Evolutionary conservation across 2,797 vertebrate species (phyloP), one percentile per base, ranked within the genome.

Genomic region (Hydrolagus colliei): DNA sequence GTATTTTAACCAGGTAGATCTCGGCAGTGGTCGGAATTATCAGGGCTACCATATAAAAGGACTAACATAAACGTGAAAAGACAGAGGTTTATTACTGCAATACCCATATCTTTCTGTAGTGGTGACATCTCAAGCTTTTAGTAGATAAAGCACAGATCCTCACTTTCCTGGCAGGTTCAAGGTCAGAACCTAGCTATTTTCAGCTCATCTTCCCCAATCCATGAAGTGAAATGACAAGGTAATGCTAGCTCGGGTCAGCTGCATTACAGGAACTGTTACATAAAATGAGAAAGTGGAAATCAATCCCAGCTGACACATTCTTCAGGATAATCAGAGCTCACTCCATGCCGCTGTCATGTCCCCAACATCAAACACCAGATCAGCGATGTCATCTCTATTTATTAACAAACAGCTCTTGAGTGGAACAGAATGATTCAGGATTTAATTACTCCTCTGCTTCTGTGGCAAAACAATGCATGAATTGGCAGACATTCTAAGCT

Each of bases 241-340:
- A 97, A 95, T 93, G 90, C 94, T 93, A 94, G 92, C 94, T 90
- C 90, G 91, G 95, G 96, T 95, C 96, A 96, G 95, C 95, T 96
- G 96, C 92, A 95, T 96, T 96, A 97, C 95, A 94, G 95, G 95
- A 96, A 95, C 91, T 90, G 92, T 94, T 94, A 93, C 93, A 94
- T 93, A 91, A 94, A 95, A 90, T 90, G 93, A 92, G 92, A 92
- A 92, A 92, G 94, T 93, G 94, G 94, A 96, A 96, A 96, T 96
- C 96, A 96, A 97, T 97, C 95, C 93, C 89, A 93, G 92, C 92
- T 97, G 97, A 98, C 97, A 97, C 95, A 96, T 95, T 97, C 96
- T 98, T 95, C 94, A 90, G 96, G 96, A 98, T 95, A 97, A 94
- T 95, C 93, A 90, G 92, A 91, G 93, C 95, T 94, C 94, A 94